These are phyloP conservation scores for Pluvianellus socialis DNA, from an alignment of 2,113 vertebrate species.

Conservation along the genomic window DNA sequence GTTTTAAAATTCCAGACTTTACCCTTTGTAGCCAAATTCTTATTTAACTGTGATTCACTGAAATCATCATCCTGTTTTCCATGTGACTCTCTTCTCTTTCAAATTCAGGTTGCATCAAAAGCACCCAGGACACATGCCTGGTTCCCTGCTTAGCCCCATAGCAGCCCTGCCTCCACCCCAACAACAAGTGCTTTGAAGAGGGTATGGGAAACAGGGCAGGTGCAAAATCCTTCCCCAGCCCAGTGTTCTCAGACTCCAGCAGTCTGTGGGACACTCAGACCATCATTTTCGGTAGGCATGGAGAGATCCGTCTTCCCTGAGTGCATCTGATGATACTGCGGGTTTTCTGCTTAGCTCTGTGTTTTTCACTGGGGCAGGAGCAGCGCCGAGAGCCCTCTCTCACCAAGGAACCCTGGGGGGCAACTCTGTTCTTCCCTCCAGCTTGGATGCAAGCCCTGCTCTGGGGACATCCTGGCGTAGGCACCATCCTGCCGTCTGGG, in stretches of 20 bases:
- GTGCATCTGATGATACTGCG: rapidly evolving
- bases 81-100: background rate
- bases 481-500: background rate
- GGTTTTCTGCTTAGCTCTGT: background rate
- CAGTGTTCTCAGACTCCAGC: background rate
- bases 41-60: background rate
- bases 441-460: background rate
- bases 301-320: background rate
- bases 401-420: rapidly evolving
- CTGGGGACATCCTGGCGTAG: background rate
- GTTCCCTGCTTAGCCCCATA: background rate
- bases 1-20: background rate
- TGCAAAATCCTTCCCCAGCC: background rate
- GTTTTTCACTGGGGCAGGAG: background rate
- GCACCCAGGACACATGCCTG: background rate
- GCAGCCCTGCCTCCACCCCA: background rate
- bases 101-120: background rate
- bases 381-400: background rate
- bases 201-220: background rate
- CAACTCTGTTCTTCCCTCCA: background rate
- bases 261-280: background rate
- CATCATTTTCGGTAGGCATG: background rate
- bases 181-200: background rate
- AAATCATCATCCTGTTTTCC: background rate
- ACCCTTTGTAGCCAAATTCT: background rate